Conservation (phyloP, 2,113 vertebrate genomes). For the Turnix velox region DNA sequence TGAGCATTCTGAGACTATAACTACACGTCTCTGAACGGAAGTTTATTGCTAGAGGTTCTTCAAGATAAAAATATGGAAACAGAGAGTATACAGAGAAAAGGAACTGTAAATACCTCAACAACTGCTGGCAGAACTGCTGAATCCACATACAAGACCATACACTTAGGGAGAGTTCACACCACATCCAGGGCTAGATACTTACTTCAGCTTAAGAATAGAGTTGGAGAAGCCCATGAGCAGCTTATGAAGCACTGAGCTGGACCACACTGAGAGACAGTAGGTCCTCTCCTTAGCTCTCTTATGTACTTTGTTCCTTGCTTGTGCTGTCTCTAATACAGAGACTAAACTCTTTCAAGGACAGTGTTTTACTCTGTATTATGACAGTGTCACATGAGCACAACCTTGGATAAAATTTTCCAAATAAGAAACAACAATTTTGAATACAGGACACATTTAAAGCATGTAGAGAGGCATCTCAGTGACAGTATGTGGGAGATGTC, state of each 20-base stretch:
- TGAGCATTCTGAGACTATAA: not conserved
- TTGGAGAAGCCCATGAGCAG: not conserved
- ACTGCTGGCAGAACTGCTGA: not conserved
- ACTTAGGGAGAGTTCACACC: rapidly evolving
- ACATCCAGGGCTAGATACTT: not conserved
- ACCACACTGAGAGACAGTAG: not conserved
- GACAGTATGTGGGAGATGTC: not conserved
- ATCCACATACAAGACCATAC: not conserved
- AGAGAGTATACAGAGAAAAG: not conserved
- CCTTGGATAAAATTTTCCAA: not conserved
- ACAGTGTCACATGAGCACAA: not conserved
- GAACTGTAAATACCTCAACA: not conserved
- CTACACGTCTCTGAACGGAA: not conserved
- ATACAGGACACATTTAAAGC: not conserved
- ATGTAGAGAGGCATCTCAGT: not conserved
- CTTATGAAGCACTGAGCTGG: not conserved
- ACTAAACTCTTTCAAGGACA: not conserved
- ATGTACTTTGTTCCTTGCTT: not conserved
- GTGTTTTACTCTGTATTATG: not conserved
- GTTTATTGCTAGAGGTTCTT: not conserved
- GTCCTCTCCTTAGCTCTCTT: not conserved
- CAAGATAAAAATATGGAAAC: not conserved
- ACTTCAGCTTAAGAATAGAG: not conserved
- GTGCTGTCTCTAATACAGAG: not conserved
- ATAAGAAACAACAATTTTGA: not conserved